A percentile compares a stretch with the other conserved stretches of the same genome.
These are phyloP conservation scores for Drosophila sturtevanti DNA, from an alignment of 1,140 invertebrate species.

Conservation along the genomic window DNA sequence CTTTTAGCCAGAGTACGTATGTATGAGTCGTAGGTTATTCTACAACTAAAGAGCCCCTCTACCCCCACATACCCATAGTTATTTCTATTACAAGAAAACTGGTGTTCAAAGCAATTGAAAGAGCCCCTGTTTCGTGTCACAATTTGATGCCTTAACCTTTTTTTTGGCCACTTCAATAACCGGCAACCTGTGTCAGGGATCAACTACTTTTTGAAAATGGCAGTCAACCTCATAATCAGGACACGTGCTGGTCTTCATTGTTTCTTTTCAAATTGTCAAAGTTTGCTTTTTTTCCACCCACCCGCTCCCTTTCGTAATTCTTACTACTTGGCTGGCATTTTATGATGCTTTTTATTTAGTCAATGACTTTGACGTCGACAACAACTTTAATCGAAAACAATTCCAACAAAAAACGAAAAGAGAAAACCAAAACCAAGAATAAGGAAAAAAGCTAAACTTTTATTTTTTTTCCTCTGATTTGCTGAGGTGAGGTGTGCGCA, in stretches of 20 bases:
- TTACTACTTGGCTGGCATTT: slow-evolving; percentile 67
- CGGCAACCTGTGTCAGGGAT: slow-evolving; percentile 14
- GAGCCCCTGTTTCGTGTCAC: slow-evolving; percentile 6
- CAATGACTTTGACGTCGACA: slow-evolving; percentile 75
- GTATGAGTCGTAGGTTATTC: no score
- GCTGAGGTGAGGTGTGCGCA: slow-evolving; percentile 65
- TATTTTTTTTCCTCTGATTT: background rate
- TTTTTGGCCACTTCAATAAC: background rate
- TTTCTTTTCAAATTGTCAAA: slow-evolving; percentile 72
- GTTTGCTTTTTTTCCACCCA: slow-evolving; percentile 45
- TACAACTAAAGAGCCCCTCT: no score
- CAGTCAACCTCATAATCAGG: slow-evolving; percentile 64
- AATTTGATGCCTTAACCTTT: slow-evolving; percentile 8
- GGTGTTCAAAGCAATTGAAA: slow-evolving; percentile 3
- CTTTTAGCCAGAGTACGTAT: no score
- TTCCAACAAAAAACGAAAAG: slow-evolving; percentile 21
- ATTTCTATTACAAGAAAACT: background rate
- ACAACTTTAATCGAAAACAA: slow-evolving; percentile 79
- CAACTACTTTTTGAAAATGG: slow-evolving; percentile 31
- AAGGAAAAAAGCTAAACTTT: background rate
- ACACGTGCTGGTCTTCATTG: slow-evolving; percentile 75
- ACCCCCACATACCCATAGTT: no score
- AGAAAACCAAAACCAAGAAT: background rate
- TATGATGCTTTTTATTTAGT: slow-evolving; percentile 79
- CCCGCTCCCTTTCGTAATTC: background rate